Evolutionary conservation across 2,888 invertebrate species (phyloP).

Genomic region (Apeira syringaria): DNA sequence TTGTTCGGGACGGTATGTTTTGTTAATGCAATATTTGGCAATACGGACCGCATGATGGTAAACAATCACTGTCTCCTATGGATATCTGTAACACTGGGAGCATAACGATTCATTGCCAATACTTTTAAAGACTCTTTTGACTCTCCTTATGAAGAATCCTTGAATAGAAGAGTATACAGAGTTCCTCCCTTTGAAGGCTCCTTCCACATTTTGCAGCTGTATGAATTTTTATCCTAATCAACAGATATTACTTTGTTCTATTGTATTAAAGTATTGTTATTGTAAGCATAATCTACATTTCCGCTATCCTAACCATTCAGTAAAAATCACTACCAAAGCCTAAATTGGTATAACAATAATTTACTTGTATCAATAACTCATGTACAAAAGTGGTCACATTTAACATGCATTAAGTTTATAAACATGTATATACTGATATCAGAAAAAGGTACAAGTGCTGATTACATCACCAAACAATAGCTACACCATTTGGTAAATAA

Average conservation of each 20-base stretch:
- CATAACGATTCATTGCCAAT: no score
- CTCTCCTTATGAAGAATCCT: no score
- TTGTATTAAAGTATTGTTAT: constrained; percentile 1
- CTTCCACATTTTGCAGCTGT: no score
- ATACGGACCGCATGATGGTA: no score
- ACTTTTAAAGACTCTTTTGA: no score
- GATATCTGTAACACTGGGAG: no score
- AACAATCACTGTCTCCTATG: no score
- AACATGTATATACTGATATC: constrained; percentile 28
- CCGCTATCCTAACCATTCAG: constrained; percentile 13
- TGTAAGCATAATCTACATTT: constrained; percentile 8
- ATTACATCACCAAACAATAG: constrained; percentile 24
- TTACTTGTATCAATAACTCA: constrained; percentile 12
- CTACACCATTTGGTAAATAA: constrained; percentile 31
- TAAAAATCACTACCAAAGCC: constrained; percentile 13
- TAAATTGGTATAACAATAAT: constrained; percentile 5
- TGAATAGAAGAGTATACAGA: no score
- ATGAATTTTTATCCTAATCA: no score
- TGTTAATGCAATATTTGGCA: no score
- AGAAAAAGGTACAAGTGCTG: constrained; percentile 32
- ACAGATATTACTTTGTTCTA: neutral
- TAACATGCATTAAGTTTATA: constrained; percentile 22
- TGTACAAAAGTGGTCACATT: constrained; percentile 20
- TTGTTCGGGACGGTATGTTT: no score
- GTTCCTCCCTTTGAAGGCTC: no score